Evolutionary conservation across 2,888 invertebrate genomes (phyloP).

Genomic region (Helicoverpa assulta): DNA sequence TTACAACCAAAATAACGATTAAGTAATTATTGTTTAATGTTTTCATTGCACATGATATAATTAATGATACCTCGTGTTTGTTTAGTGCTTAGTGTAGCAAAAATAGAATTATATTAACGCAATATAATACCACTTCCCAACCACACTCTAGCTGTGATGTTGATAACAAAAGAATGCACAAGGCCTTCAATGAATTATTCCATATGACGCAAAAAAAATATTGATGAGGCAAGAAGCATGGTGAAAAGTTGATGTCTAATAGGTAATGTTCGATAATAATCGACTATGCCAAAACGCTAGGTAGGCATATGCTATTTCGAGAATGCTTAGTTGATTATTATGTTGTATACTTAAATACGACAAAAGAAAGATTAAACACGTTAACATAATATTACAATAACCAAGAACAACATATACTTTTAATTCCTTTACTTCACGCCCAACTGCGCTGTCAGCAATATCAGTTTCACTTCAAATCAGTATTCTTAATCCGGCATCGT

Average conservation of each 20-base stretch:
- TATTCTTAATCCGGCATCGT: constrained; percentile 65
- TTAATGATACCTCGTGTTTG: constrained; percentile 20
- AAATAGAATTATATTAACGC: constrained; percentile 33
- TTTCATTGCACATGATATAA: constrained; percentile 13
- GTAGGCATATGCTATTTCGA: background rate
- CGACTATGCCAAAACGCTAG: background rate
- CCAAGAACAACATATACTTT: constrained; percentile 3
- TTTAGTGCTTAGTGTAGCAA: constrained; percentile 17
- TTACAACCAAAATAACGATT: constrained; percentile 10
- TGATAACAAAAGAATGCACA: constrained; percentile 53
- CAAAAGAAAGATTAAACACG: too few species aligned
- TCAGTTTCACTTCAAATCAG: constrained; percentile 60
- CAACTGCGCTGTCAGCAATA: constrained; percentile 37
- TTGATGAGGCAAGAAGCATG: constrained; percentile 31
- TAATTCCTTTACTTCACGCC: constrained; percentile 29
- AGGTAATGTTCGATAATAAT: too few species aligned
- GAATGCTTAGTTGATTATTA: background rate
- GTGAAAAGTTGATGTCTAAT: background rate
- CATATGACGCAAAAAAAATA: constrained; percentile 23
- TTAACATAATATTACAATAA: too few species aligned
- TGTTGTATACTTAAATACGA: too few species aligned
- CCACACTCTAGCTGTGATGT: constrained; percentile 19
- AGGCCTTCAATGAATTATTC: constrained; percentile 37
- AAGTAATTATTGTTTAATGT: constrained; percentile 12
- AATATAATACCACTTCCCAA: constrained; percentile 26